phyloP scores from a whole-genome alignment of 2,113 vertebrate genomes.

The Coreoperca whiteheadi region DNA sequence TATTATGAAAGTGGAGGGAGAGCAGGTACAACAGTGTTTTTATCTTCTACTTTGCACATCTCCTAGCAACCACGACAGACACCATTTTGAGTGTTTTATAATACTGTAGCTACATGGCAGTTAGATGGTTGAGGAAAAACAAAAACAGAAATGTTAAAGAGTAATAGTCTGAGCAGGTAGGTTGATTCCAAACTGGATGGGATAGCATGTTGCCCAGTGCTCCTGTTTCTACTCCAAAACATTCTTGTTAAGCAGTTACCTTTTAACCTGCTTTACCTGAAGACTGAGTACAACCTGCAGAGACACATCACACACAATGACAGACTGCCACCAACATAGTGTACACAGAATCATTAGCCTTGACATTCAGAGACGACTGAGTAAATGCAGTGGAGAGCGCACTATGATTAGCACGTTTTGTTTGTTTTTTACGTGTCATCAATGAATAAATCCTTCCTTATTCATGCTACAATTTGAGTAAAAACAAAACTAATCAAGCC shows the following conservation, averaged over 20 bases:
- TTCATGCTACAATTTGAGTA: not conserved
- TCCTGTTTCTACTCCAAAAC: not conserved
- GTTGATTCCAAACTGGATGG: not conserved
- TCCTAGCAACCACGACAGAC: slow-evolving; percentile 58
- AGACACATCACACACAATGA: not conserved
- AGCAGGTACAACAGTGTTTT: not conserved
- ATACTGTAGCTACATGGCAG: not conserved
- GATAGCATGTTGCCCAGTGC: too few species aligned
- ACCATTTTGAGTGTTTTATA: slow-evolving; percentile 48
- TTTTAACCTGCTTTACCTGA: not conserved
- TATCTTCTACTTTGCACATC: slow-evolving; percentile 43
- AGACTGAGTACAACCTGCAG: not conserved
- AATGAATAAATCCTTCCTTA: not conserved
- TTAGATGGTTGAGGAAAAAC: not conserved
- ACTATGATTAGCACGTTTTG: not conserved
- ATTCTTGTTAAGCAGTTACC: not conserved
- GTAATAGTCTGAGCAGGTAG: not conserved
- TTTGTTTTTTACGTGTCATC: not conserved
- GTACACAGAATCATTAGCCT: not conserved
- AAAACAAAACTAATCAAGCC: too few species aligned
- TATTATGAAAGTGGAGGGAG: slow-evolving; percentile 43
- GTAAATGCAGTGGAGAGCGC: not conserved
- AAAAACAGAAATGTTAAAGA: not conserved
- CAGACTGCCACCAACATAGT: not conserved
- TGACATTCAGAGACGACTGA: not conserved